These are phyloP conservation scores for Cosmorhoe ocellata DNA, from an alignment of 2,888 invertebrate genomes.

Conservation along the genomic window DNA sequence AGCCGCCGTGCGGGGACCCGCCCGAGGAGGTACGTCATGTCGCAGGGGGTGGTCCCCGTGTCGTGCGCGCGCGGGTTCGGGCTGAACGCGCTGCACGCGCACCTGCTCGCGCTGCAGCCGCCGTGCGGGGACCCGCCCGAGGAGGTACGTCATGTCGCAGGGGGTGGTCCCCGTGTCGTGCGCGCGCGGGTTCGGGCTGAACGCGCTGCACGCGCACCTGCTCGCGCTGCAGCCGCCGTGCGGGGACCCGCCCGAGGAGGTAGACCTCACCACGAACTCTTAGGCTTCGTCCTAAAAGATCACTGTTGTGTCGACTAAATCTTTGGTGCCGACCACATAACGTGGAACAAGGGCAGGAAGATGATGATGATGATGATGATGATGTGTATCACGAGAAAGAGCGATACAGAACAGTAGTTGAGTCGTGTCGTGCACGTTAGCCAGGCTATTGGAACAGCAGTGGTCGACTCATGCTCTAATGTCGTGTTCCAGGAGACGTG, in stretches of 20 bases:
- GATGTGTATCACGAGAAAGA: too few relatives aligned
- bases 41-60: conserved; percentile 93
- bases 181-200: conserved; percentile 93
- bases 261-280: too few relatives aligned
- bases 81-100: conserved; percentile 90
- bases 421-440: too few relatives aligned
- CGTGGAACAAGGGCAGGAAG: too few relatives aligned
- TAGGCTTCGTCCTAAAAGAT: too few relatives aligned
- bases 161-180: conserved; percentile 95
- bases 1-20: conserved; percentile 85
- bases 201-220: conserved; percentile 92
- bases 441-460: too few relatives aligned
- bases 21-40: conserved; percentile 55
- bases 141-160: conserved; percentile 55
- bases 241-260: conserved; percentile 65
- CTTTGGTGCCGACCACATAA: too few relatives aligned
- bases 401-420: too few relatives aligned
- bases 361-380: too few relatives aligned
- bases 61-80: conserved; percentile 96
- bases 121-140: conserved; percentile 80
- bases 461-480: too few relatives aligned
- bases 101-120: conserved; percentile 90
- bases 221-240: conserved; percentile 89
- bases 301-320: too few relatives aligned
- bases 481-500: conserved; percentile 82